Percentiles rank a stretch among this genome's conserved stretches.
These are phyloP conservation scores for Climacteris rufus DNA, from an alignment of 2,113 vertebrate genomes.

Conservation along the genomic window DNA sequence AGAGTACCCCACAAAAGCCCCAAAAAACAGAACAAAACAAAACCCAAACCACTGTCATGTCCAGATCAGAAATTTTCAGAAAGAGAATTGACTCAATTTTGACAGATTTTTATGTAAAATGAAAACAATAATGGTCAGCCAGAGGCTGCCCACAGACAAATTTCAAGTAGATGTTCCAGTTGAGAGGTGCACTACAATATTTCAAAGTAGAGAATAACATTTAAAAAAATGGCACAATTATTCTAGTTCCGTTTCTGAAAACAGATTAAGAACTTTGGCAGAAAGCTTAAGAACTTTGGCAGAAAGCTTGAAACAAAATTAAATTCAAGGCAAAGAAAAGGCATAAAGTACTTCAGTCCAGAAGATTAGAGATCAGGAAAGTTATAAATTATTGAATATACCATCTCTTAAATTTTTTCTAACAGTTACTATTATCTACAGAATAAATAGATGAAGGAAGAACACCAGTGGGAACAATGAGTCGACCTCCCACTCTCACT, in stretches of 20 bases:
- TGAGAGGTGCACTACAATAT: neutral
- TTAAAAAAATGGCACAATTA: neutral
- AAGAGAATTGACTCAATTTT: neutral
- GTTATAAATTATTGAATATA: neutral
- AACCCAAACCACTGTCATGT: neutral
- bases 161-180: neutral
- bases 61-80: neutral
- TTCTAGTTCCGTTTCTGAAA: neutral
- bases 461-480: neutral
- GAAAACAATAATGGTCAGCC: neutral
- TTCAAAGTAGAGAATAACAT: neutral
- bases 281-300: neutral
- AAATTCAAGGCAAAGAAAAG: neutral
- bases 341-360: neutral
- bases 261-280: neutral
- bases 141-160: neutral
- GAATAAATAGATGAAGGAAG: neutral
- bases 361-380: neutral
- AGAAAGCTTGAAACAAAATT: neutral
- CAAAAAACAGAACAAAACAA: neutral
- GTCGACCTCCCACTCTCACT: neutral
- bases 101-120: neutral
- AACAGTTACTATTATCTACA: neutral
- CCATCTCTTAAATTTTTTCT: neutral
- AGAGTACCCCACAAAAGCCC: neutral